Evolutionary conservation across 2,797 vertebrate species (phyloP).

Genomic region (Coranthus polyacanthus): DNA sequence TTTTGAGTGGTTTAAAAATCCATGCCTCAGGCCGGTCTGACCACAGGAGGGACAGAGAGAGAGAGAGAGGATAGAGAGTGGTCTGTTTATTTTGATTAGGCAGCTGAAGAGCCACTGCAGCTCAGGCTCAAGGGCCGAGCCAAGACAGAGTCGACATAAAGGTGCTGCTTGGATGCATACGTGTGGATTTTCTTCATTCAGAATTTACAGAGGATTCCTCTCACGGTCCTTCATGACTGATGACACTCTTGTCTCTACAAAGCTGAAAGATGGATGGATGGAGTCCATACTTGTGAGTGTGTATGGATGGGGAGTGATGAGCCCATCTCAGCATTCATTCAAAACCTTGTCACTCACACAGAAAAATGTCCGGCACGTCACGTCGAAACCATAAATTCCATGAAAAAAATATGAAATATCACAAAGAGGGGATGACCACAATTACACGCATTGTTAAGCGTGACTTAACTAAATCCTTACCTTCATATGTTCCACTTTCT

Average conservation of each 20-base stretch:
- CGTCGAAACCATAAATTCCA: neutral
- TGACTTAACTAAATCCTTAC: conserved; percentile 80
- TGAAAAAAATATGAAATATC: conserved; percentile 9
- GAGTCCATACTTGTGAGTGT: conserved; percentile 17
- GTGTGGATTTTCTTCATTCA: conserved; percentile 33
- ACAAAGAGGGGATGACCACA: conserved; percentile 29
- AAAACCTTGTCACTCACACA: conserved; percentile 44
- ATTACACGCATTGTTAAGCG: conserved; percentile 18
- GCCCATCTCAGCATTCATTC: conserved; percentile 39
- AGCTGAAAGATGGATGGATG: conserved; percentile 53
- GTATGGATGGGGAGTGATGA: conserved; percentile 33
- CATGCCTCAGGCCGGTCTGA: conserved; percentile 42
- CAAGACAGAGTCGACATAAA: conserved; percentile 37
- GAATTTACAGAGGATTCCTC: conserved; percentile 42
- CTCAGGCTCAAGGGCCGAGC: conserved; percentile 38
- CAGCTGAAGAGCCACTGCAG: conserved; percentile 45
- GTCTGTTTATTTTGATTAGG: conserved; percentile 69
- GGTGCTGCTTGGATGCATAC: conserved; percentile 7
- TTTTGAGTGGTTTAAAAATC: conserved; percentile 50
- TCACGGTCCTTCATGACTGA: conserved; percentile 42
- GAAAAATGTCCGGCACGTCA: conserved; percentile 3
- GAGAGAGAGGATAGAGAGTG: conserved; percentile 39
- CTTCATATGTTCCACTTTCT: conserved; percentile 99
- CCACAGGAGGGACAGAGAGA: conserved; percentile 37
- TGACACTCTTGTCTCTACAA: conserved; percentile 34